phyloP scores from a whole-genome alignment of 2,797 vertebrate genomes.

The Leuciscus waleckii region DNA sequence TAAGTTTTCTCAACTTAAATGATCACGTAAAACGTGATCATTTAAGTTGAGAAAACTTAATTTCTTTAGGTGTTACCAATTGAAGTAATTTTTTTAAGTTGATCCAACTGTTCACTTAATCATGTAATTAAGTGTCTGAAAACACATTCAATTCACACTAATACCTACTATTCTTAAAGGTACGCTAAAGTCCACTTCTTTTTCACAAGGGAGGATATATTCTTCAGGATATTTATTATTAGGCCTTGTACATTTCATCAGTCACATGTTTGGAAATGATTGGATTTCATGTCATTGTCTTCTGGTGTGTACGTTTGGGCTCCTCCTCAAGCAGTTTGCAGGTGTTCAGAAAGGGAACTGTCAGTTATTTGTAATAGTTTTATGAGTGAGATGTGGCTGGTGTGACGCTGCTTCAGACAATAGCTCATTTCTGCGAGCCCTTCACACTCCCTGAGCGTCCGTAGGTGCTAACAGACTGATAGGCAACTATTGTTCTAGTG shows the following conservation, averaged over 20 bases:
- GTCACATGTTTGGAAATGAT: slow-evolving; percentile 68
- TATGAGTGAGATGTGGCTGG: slow-evolving; percentile 54
- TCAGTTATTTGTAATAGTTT: slow-evolving; percentile 67
- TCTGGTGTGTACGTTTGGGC: neutral
- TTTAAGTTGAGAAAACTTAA: too few relatives aligned
- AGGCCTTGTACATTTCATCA: neutral
- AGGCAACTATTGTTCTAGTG: slow-evolving; percentile 77
- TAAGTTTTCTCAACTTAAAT: too few relatives aligned
- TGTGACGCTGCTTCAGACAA: slow-evolving; percentile 69
- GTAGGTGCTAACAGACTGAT: slow-evolving; percentile 79
- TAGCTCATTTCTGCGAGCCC: slow-evolving; percentile 71
- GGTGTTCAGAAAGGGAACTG: slow-evolving; percentile 29
- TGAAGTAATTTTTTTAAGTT: too few relatives aligned
- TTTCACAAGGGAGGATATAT: neutral
- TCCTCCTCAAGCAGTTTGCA: slow-evolving; percentile 53
- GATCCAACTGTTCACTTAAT: too few relatives aligned
- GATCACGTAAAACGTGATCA: too few relatives aligned
- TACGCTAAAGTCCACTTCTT: neutral
- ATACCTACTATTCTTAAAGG: neutral
- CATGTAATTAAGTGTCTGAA: neutral
- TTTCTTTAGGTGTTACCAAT: too few relatives aligned
- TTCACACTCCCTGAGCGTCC: slow-evolving; percentile 74
- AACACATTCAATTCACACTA: neutral
- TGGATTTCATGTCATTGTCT: slow-evolving; percentile 52
- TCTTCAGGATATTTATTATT: slow-evolving; percentile 4